phyloP scores from a whole-genome alignment of 2,113 vertebrate species.

The Elaphurus davidianus region DNA sequence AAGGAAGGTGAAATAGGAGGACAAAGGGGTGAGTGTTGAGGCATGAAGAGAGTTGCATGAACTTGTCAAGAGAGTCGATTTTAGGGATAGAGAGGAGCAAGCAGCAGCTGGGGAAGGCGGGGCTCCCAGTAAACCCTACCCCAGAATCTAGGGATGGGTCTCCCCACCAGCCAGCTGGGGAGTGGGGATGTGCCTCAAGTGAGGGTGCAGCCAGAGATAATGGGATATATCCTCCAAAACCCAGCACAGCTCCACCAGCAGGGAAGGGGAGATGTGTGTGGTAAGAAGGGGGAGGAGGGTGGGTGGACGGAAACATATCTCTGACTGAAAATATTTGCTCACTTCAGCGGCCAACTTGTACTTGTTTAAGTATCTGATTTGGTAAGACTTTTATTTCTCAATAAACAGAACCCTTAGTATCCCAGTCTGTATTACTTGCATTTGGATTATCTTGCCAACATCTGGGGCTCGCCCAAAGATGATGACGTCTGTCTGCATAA shows the following conservation, averaged over 20 bases:
- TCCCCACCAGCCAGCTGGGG: background rate
- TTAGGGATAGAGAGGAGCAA: background rate
- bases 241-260: background rate
- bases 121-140: background rate
- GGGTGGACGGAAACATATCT: background rate
- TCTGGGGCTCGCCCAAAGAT: background rate
- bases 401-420: slow-evolving; percentile 16
- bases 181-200: background rate
- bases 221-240: background rate
- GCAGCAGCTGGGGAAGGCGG: background rate
- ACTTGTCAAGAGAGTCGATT: background rate
- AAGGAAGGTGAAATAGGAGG: background rate
- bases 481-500: background rate
- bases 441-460: background rate
- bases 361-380: background rate
- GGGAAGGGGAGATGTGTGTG: background rate
- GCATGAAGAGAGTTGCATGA: background rate
- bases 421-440: background rate
- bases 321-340: background rate
- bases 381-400: slow-evolving; percentile 9
- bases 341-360: background rate
- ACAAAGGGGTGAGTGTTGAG: background rate
- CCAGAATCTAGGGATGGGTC: background rate
- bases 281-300: fast-evolving
- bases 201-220: background rate